These are phyloP conservation scores for Gryllus longicercus DNA, from an alignment of 2,888 invertebrate genomes.

Conservation along the genomic window DNA sequence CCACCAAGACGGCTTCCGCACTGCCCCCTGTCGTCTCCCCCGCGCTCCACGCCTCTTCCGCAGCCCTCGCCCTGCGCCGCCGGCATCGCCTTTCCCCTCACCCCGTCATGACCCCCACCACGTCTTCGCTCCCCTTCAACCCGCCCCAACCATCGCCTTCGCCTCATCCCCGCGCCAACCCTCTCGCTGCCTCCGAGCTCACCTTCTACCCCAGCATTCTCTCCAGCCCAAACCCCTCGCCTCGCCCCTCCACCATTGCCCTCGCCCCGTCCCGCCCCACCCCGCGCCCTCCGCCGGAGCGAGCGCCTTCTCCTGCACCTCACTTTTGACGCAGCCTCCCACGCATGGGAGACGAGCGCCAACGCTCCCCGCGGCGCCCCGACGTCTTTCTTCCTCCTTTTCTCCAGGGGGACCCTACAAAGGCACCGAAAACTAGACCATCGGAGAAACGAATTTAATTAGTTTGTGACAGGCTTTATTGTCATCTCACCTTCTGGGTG, in stretches of 20 bases:
- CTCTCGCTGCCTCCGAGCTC: not conserved
- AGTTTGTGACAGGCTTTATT: too few species aligned
- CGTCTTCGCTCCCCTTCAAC: not conserved
- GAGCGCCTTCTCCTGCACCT: not conserved
- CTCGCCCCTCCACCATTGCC: not conserved
- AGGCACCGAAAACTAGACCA: too few species aligned
- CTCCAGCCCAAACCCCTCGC: too few species aligned
- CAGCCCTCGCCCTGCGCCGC: not conserved
- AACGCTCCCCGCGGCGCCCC: too few species aligned
- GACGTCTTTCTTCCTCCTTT: too few species aligned
- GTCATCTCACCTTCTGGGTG: too few species aligned
- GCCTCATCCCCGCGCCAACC: not conserved
- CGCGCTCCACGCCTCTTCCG: not conserved
- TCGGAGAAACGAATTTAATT: too few species aligned
- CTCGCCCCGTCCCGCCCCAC: not conserved
- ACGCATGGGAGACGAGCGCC: too few species aligned
- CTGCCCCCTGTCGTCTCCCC: not conserved
- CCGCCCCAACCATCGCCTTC: not conserved
- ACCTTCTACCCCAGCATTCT: not conserved
- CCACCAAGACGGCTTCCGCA: too few species aligned
- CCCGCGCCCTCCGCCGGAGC: too few species aligned
- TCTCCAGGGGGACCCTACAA: too few species aligned
- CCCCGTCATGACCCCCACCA: not conserved
- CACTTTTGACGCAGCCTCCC: not conserved
- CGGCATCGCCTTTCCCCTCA: not conserved